Evolutionary conservation across 2,797 vertebrate species (phyloP).

Genomic region (Channa striata): DNA sequence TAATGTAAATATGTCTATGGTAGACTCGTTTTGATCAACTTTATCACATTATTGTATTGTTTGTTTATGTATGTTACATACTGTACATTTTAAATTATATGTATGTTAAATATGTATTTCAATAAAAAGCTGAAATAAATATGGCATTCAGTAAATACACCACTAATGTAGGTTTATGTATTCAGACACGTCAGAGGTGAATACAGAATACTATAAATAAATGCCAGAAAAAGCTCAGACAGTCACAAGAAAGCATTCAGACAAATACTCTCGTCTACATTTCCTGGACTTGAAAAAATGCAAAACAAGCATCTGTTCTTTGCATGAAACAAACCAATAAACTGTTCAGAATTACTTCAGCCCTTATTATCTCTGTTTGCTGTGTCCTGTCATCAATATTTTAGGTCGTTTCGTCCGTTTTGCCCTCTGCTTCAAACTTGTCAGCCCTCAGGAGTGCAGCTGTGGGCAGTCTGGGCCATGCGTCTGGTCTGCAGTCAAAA

Average conservation of each 20-base stretch:
- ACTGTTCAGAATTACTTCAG: not conserved
- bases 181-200: not conserved
- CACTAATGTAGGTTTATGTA: not conserved
- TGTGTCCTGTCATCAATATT: slow-evolving; percentile 27
- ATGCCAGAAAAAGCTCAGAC: not conserved
- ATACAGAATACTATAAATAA: not conserved
- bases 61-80: too few relatives aligned
- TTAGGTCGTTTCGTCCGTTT: slow-evolving; percentile 93
- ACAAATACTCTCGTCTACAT: not conserved
- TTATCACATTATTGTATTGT: too few relatives aligned
- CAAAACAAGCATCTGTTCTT: not conserved
- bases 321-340: not conserved
- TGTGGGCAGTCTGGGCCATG: slow-evolving; percentile 97
- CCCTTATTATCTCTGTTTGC: not conserved
- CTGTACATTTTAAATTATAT: not conserved
- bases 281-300: not conserved
- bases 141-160: too few relatives aligned
- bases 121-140: too few relatives aligned
- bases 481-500: slow-evolving; percentile 94
- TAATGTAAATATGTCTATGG: not conserved
- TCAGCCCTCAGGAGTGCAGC: slow-evolving; percentile 92
- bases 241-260: not conserved
- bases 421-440: slow-evolving; percentile 89
- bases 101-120: not conserved
- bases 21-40: not conserved